Evolutionary conservation across 2,113 vertebrate genomes (phyloP).

Genomic region (Anarhynchus alexandrinus): DNA sequence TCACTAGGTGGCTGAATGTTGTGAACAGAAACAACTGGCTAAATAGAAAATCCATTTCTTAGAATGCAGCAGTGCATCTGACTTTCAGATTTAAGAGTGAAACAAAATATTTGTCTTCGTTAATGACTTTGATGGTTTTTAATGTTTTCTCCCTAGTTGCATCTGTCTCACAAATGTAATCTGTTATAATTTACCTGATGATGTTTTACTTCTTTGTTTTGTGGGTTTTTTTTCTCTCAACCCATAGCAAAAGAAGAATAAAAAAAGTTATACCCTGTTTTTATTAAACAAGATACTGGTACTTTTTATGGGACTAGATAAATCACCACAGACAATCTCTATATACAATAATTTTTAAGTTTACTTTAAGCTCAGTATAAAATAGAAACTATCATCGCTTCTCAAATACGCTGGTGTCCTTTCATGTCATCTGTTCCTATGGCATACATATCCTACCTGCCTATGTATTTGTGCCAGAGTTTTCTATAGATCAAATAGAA

Average conservation of each 20-base stretch:
- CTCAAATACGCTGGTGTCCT: not conserved
- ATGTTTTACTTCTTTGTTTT: not conserved
- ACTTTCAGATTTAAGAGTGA: not conserved
- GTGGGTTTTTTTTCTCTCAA: not conserved
- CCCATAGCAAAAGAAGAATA: not conserved
- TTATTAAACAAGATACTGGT: not conserved
- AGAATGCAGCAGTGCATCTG: constrained; percentile 9
- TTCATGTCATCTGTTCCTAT: not conserved
- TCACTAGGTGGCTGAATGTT: constrained; percentile 48
- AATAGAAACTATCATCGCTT: not conserved
- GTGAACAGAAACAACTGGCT: constrained; percentile 39
- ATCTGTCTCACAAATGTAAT: not conserved
- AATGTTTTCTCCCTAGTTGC: not conserved
- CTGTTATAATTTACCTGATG: not conserved
- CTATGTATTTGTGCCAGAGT: not conserved
- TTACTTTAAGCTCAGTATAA: not conserved
- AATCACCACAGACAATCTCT: not conserved
- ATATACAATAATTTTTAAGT: not conserved
- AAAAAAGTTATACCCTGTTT: not conserved
- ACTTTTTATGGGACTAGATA: not conserved
- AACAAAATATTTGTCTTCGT: constrained; percentile 39
- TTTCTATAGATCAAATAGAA: not conserved
- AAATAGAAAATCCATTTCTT: constrained; percentile 50
- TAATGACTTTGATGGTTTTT: not conserved
- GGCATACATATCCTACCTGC: not conserved